A percentile compares a stretch with the other conserved stretches of the same genome.
These are phyloP conservation scores for Gymnoscopelus braueri DNA, from an alignment of 2,797 vertebrate species.

Conservation along the genomic window DNA sequence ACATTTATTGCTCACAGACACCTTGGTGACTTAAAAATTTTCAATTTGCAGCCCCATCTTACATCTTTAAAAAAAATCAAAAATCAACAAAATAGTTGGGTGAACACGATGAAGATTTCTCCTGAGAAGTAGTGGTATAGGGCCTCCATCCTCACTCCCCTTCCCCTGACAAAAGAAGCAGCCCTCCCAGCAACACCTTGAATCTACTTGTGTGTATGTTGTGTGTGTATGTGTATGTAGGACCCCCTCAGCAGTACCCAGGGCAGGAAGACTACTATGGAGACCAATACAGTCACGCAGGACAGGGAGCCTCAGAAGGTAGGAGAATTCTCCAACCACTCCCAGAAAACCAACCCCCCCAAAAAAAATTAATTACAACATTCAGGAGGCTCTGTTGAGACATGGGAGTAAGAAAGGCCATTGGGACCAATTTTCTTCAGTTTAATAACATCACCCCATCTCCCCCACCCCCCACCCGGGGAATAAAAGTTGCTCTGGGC, in stretches of 20 bases:
- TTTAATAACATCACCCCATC: slow-evolving; percentile 40
- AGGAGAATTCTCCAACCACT: slow-evolving; percentile 80
- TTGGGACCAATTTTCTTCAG: slow-evolving; percentile 46
- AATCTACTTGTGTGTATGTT: slow-evolving; percentile 84
- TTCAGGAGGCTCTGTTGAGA: slow-evolving; percentile 68
- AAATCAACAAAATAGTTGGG: slow-evolving; percentile 39
- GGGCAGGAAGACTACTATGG: slow-evolving; percentile 99
- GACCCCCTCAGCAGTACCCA: slow-evolving; percentile 99
- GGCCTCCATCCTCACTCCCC: slow-evolving; percentile 58
- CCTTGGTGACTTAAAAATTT: slow-evolving; percentile 57
- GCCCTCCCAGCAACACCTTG: slow-evolving; percentile 77
- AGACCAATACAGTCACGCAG: slow-evolving; percentile 99
- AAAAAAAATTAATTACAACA: slow-evolving; percentile 40
- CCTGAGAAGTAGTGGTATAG: slow-evolving; percentile 53
- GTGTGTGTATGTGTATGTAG: slow-evolving; percentile 88
- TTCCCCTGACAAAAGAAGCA: slow-evolving; percentile 63
- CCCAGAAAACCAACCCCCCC: slow-evolving; percentile 52
- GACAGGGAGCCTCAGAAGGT: slow-evolving; percentile 98
- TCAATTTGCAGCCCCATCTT: slow-evolving; percentile 43
- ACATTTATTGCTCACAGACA: slow-evolving; percentile 59
- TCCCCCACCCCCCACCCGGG: slow-evolving; percentile 53
- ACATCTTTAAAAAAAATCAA: slow-evolving; percentile 2
- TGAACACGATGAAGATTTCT: slow-evolving; percentile 55
- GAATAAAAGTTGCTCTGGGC: slow-evolving; percentile 42
- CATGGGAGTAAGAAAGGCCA: slow-evolving; percentile 68